A percentile compares a stretch with the other conserved stretches of the same genome.
phyloP scores from a whole-genome alignment of 2,888 invertebrate genomes.

The Asteroscopus sphinx region DNA sequence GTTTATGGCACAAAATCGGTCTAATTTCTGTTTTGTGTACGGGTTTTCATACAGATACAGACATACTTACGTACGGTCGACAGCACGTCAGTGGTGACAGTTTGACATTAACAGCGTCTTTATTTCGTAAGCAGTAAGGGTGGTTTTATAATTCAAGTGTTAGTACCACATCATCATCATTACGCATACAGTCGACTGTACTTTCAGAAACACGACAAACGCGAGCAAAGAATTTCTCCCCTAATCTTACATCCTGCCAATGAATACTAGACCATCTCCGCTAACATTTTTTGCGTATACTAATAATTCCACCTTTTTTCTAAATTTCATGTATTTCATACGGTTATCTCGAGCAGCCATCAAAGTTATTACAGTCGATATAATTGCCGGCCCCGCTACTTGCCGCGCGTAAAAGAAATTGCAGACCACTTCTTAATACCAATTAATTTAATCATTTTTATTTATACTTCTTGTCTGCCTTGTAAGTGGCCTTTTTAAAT shows the following conservation, averaged over 20 bases:
- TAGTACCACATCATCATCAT: no score
- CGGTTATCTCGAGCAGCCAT: constrained; percentile 57
- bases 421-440: constrained; percentile 51
- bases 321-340: constrained; percentile 55
- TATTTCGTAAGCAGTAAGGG: no score
- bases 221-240: background rate
- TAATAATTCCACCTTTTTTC: constrained; percentile 49
- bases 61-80: no score
- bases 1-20: no score
- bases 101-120: no score
- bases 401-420: constrained; percentile 59
- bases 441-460: constrained; percentile 62
- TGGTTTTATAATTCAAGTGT: no score
- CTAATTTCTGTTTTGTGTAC: no score
- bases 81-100: no score
- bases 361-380: constrained; percentile 59
- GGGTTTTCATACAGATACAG: no score
- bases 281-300: constrained; percentile 24
- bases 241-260: background rate
- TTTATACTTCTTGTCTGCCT: constrained; percentile 44
- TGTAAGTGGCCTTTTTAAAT: constrained; percentile 38
- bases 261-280: constrained; percentile 24
- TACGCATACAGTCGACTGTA: no score
- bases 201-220: no score
- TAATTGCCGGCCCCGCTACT: constrained; percentile 59